phyloP scores from a whole-genome alignment of 2,797 vertebrate genomes.

The Coendou prehensilis region DNA sequence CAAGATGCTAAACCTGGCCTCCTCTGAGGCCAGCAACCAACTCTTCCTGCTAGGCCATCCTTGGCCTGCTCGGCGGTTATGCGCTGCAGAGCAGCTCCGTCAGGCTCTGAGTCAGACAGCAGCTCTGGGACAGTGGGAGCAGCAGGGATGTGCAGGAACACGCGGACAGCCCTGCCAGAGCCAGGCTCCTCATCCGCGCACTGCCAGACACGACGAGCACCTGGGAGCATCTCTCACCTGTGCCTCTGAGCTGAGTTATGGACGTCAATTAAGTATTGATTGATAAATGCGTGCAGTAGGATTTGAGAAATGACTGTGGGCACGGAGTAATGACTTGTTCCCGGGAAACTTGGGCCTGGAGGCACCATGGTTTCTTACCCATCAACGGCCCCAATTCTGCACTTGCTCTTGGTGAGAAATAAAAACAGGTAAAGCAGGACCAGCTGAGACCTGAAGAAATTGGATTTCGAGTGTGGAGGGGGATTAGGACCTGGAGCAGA shows the following conservation, averaged over 20 bases:
- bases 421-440: neutral
- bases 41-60: accelerated
- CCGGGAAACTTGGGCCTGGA: neutral
- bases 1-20: neutral
- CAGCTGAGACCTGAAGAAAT: neutral
- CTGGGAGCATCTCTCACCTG: accelerated
- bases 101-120: accelerated
- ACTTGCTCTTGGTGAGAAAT: neutral
- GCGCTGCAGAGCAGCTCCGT: neutral
- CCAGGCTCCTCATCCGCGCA: accelerated
- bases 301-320: neutral
- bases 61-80: accelerated
- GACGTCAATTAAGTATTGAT: neutral
- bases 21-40: neutral
- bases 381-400: accelerated
- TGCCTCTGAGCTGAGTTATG: neutral
- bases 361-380: neutral
- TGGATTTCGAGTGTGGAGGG: neutral
- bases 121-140: accelerated
- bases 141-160: neutral
- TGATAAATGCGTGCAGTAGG: neutral
- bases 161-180: neutral
- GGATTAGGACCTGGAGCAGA: accelerated
- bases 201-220: accelerated
- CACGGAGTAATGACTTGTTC: neutral